Evolutionary conservation across 2,888 invertebrate genomes (phyloP).

Genomic region (Drosophila ezoana): DNA sequence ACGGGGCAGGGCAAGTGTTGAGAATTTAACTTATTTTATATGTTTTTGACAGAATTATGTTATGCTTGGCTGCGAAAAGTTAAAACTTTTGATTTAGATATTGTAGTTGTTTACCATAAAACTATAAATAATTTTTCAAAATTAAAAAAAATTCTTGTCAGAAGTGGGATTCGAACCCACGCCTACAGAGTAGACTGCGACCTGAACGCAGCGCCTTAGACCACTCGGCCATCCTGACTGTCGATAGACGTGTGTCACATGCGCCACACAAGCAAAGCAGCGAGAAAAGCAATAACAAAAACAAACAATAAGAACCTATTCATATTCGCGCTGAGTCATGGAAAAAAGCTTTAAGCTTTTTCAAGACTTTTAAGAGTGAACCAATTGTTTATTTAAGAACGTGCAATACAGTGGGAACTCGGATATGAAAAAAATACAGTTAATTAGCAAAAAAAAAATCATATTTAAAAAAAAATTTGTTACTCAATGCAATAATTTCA

Average conservation of each 20-base stretch:
- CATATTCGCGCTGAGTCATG: background rate
- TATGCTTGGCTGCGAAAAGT: background rate
- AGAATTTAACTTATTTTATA: constrained; percentile 8
- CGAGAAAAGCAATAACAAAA: background rate
- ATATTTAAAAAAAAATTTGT: too few species aligned
- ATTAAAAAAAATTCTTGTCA: constrained; percentile 40
- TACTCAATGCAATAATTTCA: background rate
- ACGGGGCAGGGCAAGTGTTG: constrained; percentile 5
- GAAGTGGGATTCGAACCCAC: constrained; percentile 67
- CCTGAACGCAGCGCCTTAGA: constrained; percentile 67
- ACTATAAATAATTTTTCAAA: constrained; percentile 3
- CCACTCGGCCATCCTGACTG: constrained; percentile 65
- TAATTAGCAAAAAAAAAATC: background rate
- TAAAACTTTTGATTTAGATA: constrained; percentile 1
- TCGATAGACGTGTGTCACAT: fast-evolving
- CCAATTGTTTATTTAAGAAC: too few species aligned
- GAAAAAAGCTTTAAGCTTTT: constrained; percentile 9
- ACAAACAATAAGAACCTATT: constrained; percentile 3
- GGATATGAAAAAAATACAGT: background rate
- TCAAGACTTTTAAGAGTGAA: constrained; percentile 2
- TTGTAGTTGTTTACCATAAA: constrained; percentile 12
- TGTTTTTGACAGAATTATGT: constrained; percentile 7
- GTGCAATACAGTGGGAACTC: background rate
- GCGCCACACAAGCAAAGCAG: constrained; percentile 9
- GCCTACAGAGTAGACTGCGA: constrained; percentile 68